Percentiles rank a stretch among this genome's conserved stretches.
phyloP scores from a whole-genome alignment of 2,113 vertebrate genomes.

The Hiodon tergisus region DNA sequence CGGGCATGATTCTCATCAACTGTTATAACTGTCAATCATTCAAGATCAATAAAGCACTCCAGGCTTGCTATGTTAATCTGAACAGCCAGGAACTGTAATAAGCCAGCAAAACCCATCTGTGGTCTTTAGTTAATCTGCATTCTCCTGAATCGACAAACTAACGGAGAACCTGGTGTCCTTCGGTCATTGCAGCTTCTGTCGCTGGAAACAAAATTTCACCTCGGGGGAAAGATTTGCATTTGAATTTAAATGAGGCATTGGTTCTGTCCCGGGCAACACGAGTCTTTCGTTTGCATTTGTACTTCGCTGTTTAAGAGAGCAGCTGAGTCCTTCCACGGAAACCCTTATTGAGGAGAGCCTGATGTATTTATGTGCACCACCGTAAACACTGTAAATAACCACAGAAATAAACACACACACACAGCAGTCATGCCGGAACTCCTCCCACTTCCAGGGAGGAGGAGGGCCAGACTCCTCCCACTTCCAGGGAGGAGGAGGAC shows the following conservation, averaged over 20 bases:
- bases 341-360: too few species aligned
- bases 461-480: too few species aligned
- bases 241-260: conserved; percentile 7
- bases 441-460: too few species aligned
- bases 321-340: too few species aligned
- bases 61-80: neutral
- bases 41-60: conserved; percentile 1
- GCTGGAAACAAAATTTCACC: neutral
- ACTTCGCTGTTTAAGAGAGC: neutral
- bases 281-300: conserved; percentile 1
- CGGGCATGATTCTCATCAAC: conserved; percentile 3
- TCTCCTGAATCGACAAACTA: too few species aligned
- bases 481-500: too few species aligned
- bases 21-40: neutral
- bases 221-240: conserved; percentile 12
- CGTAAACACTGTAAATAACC: too few species aligned
- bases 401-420: too few species aligned
- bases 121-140: too few species aligned
- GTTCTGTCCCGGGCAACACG: neutral
- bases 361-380: too few species aligned
- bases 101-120: too few species aligned
- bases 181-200: conserved; percentile 2
- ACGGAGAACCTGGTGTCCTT: neutral
- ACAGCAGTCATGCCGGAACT: too few species aligned
- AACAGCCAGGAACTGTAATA: neutral